phyloP scores from a whole-genome alignment of 2,888 invertebrate species.

The Alcis repandata region DNA sequence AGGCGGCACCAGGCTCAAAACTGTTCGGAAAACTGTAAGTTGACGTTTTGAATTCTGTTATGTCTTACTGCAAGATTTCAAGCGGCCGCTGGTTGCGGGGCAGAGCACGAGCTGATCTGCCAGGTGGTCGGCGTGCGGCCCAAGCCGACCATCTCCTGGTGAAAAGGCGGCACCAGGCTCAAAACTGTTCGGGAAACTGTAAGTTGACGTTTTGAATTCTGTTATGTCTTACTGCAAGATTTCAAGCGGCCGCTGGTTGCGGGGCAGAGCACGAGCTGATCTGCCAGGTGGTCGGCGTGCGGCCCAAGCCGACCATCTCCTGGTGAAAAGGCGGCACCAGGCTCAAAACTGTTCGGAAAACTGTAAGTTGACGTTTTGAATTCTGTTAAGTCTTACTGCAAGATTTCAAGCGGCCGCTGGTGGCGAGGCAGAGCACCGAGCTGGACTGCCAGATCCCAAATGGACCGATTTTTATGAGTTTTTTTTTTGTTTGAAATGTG shows the following conservation, averaged over 20 bases:
- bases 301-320: conserved; percentile 92
- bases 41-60: neutral
- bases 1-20: conserved; percentile 88
- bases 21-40: conserved; percentile 88
- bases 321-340: conserved; percentile 92
- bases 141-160: conserved; percentile 93
- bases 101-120: conserved; percentile 92
- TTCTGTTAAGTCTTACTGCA: neutral
- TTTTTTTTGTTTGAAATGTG: too few relatives aligned
- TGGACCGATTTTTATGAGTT: conserved; percentile 86
- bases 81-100: conserved; percentile 91
- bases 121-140: conserved; percentile 93
- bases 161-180: conserved; percentile 89
- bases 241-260: conserved; percentile 91
- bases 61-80: conserved; percentile 89
- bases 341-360: conserved; percentile 88
- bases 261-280: conserved; percentile 91
- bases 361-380: conserved; percentile 77
- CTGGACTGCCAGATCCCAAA: conserved; percentile 93
- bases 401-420: conserved; percentile 90
- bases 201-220: conserved; percentile 58
- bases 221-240: conserved; percentile 85
- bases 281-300: conserved; percentile 92
- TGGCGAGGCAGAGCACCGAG: conserved; percentile 91
- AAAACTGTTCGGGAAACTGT: conserved; percentile 89